Evolutionary conservation across 2,797 vertebrate genomes (phyloP).

Genomic region (Eleutherodactylus coqui): DNA sequence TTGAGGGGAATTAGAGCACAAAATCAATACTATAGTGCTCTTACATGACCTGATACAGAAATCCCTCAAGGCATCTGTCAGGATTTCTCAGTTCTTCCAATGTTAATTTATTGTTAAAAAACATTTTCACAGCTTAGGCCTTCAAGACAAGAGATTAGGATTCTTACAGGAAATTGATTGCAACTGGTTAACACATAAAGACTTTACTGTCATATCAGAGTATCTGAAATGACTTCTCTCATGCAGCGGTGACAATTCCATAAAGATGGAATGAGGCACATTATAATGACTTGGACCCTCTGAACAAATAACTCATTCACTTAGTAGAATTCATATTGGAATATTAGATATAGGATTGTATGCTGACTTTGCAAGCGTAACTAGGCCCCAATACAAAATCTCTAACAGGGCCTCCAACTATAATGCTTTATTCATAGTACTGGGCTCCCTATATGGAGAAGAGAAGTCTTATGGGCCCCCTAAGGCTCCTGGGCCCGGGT

Average conservation of each 20-base stretch:
- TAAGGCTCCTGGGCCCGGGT: too few species aligned
- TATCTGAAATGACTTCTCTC: neutral
- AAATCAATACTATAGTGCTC: conserved; percentile 57
- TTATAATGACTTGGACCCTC: neutral
- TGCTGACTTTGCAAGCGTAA: neutral
- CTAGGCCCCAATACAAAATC: too few species aligned
- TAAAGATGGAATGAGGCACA: neutral
- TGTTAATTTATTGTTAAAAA: conserved; percentile 53
- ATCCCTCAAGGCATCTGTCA: neutral
- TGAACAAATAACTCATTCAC: neutral
- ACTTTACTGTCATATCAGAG: conserved; percentile 13
- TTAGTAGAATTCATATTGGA: neutral
- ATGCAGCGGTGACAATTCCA: conserved; percentile 1
- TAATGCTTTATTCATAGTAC: too few species aligned
- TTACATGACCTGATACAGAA: conserved; percentile 54
- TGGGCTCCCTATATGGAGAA: too few species aligned
- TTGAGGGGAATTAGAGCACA: conserved; percentile 58
- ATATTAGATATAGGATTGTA: neutral
- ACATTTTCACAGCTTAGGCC: conserved; percentile 9
- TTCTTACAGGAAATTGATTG: conserved; percentile 6
- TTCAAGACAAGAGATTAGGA: conserved; percentile 20
- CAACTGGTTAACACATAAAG: neutral
- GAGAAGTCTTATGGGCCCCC: too few species aligned
- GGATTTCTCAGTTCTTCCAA: conserved; percentile 51
- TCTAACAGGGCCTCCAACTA: too few species aligned